Conservation (phyloP, 2,888 invertebrate genomes). For the Ophonus ardosiacus region DNA sequence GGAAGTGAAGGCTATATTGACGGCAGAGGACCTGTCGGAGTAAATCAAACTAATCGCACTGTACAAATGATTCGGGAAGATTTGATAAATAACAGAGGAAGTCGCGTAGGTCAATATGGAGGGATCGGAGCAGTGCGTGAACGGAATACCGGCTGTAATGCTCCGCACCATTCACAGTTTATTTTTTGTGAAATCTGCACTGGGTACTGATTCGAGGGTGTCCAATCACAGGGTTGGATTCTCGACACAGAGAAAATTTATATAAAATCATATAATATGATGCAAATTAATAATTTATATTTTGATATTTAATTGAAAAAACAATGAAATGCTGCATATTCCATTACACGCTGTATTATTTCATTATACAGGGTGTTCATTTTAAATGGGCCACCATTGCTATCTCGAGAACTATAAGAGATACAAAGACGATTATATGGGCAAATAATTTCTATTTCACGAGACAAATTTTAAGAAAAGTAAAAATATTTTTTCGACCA, state of each 20-base stretch:
- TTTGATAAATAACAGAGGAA: slow-evolving; percentile 57
- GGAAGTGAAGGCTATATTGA: not conserved
- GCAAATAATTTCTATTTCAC: too few relatives aligned
- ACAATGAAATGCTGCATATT: too few relatives aligned
- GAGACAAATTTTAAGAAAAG: too few relatives aligned
- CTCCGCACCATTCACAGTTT: slow-evolving; percentile 55
- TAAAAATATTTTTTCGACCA: too few relatives aligned
- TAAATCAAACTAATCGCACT: slow-evolving; percentile 50
- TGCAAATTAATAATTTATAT: too few relatives aligned
- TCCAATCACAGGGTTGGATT: not conserved
- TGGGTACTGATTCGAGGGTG: slow-evolving; percentile 7
- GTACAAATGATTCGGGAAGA: slow-evolving; percentile 58
- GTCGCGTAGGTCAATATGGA: slow-evolving; percentile 55
- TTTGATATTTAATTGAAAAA: too few relatives aligned
- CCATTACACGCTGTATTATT: too few relatives aligned
- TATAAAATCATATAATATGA: not conserved
- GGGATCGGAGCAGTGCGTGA: slow-evolving; percentile 38
- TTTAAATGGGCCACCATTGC: too few relatives aligned
- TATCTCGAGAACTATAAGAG: too few relatives aligned
- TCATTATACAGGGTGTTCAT: too few relatives aligned
- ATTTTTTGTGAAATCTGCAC: slow-evolving; percentile 58
- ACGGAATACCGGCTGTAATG: slow-evolving; percentile 30
- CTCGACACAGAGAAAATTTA: not conserved
- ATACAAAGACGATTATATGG: too few relatives aligned
- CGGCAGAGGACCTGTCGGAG: not conserved